Conservation (phyloP, 2,888 invertebrate genomes). For the Entomobrya proxima region DNA sequence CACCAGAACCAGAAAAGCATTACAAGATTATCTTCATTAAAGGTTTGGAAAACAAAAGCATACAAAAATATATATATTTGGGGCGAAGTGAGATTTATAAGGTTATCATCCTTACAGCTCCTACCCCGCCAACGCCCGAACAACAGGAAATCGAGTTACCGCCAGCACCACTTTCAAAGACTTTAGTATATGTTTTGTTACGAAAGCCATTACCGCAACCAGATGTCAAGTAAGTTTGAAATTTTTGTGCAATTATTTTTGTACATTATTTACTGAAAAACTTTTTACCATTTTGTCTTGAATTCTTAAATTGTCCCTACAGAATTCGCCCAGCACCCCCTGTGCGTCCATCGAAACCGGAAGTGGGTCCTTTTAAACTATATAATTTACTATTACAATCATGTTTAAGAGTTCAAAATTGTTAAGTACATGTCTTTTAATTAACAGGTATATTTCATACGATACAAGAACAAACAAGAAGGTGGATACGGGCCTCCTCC, state of each 20-base stretch:
- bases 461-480: constrained; percentile 80
- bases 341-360: constrained; percentile 90
- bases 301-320: too few relatives aligned
- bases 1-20: constrained; percentile 71
- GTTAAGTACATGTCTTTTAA: background rate
- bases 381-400: constrained; percentile 78
- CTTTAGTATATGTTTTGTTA: constrained; percentile 90
- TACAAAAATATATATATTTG: too few relatives aligned
- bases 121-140: constrained; percentile 57
- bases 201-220: constrained; percentile 91
- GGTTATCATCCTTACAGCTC: constrained; percentile 70
- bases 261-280: too few relatives aligned
- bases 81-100: constrained; percentile 72
- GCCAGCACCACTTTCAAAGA: constrained; percentile 86
- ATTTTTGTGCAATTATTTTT: too few relatives aligned
- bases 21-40: constrained; percentile 72
- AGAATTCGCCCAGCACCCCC: constrained; percentile 86
- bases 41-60: too few relatives aligned
- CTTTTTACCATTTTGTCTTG: too few relatives aligned
- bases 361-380: constrained; percentile 81
- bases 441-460: constrained; percentile 89
- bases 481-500: constrained; percentile 59
- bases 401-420: background rate
- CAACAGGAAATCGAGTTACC: constrained; percentile 76
- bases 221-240: too few relatives aligned